Percentiles rank a stretch among this genome's conserved stretches.
Conservation (phyloP, 1,140 invertebrate genomes). For the Tribolium castaneum region DNA sequence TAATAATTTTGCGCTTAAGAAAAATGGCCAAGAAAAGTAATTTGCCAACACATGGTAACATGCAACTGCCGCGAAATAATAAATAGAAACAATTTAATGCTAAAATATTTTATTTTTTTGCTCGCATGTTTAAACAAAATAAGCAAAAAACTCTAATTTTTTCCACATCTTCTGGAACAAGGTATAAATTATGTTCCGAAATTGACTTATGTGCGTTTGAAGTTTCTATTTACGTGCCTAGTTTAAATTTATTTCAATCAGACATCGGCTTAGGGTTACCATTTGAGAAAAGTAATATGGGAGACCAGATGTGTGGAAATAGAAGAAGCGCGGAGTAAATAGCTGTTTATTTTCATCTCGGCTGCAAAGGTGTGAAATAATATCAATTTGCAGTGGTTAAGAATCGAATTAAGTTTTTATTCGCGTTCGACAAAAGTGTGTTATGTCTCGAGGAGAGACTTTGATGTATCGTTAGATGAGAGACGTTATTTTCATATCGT, state of each 20-base stretch:
- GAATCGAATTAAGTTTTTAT: conserved; percentile 20
- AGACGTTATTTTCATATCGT: conserved; percentile 29
- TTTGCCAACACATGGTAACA: not conserved
- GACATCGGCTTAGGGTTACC: conserved; percentile 25
- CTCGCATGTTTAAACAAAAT: too few species aligned
- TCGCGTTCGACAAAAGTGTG: not conserved
- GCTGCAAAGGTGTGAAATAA: conserved; percentile 10
- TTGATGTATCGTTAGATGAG: conserved; percentile 7
- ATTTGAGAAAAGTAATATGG: conserved; percentile 16
- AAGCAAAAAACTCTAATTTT: not conserved
- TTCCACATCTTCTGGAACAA: not conserved
- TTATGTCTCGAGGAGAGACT: conserved; percentile 5
- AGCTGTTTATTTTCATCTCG: not conserved
- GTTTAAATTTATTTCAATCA: conserved; percentile 26
- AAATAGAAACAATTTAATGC: not conserved
- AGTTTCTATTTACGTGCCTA: conserved; percentile 6
- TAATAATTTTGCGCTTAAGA: not conserved
- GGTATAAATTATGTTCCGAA: not conserved
- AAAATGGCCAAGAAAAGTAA: not conserved
- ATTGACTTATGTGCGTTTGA: not conserved
- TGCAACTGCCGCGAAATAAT: not conserved
- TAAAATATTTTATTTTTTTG: too few species aligned
- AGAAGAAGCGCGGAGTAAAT: not conserved
- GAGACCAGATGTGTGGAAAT: conserved; percentile 19
- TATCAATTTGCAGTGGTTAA: conserved; percentile 23